phyloP scores from a whole-genome alignment of 2,888 invertebrate species.

The Tetragnatha montana region DNA sequence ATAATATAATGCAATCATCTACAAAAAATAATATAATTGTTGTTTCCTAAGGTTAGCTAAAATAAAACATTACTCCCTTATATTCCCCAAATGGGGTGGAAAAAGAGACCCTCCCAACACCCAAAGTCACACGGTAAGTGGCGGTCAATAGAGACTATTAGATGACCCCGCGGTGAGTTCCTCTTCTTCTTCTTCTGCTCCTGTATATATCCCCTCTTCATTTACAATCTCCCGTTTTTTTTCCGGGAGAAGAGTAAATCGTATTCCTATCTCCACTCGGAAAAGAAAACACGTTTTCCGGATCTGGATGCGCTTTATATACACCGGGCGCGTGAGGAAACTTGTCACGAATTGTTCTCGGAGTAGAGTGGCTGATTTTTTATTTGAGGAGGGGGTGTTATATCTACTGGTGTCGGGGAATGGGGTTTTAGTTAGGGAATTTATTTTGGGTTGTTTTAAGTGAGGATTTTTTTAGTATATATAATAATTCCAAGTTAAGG shows the following conservation, averaged over 20 bases:
- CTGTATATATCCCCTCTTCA: neutral
- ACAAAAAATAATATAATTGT: no score
- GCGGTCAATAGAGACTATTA: conserved; percentile 34
- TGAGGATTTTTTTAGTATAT: no score
- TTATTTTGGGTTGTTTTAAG: no score
- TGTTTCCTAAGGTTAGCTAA: no score
- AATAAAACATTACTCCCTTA: no score
- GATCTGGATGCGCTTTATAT: neutral
- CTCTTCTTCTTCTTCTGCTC: neutral
- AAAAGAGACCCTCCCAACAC: neutral
- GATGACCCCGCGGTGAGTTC: conserved; percentile 29
- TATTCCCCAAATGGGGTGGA: conserved; percentile 14
- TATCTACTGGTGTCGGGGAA: no score
- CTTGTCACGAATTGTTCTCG: neutral
- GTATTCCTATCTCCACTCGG: neutral
- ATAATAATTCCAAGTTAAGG: no score
- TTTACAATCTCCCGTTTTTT: neutral
- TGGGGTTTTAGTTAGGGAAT: no score
- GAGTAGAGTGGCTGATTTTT: no score
- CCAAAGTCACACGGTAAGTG: conserved; percentile 24
- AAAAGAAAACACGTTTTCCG: neutral
- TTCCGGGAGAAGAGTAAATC: neutral
- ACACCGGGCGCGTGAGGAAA: neutral
- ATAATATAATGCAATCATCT: no score
- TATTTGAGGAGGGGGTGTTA: no score